Conservation (phyloP, 2,113 vertebrate genomes). For the Antennarius striatus region DNA sequence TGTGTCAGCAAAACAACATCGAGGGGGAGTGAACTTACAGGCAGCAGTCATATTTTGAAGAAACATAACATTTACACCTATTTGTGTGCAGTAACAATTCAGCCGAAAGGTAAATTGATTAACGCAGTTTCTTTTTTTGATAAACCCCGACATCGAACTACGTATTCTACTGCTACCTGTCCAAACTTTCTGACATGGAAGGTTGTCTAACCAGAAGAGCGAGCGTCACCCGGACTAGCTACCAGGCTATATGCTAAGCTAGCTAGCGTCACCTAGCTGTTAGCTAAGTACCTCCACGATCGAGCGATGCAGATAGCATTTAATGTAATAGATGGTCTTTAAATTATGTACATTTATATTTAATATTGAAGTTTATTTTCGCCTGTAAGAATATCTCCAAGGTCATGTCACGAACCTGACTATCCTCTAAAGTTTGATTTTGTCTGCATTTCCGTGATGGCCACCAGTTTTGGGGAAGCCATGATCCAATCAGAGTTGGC, state of each 20-base stretch:
- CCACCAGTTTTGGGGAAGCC: slow-evolving; percentile 60
- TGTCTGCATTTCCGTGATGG: slow-evolving; percentile 51
- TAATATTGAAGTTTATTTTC: background rate
- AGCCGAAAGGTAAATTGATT: slow-evolving; percentile 71
- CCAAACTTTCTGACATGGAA: slow-evolving; percentile 49
- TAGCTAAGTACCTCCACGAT: slow-evolving; percentile 32
- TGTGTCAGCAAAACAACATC: slow-evolving; percentile 75
- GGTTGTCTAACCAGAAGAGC: background rate
- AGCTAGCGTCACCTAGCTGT: slow-evolving; percentile 45
- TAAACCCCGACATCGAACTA: background rate
- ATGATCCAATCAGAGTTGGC: slow-evolving; percentile 67
- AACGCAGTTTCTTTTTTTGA: background rate
- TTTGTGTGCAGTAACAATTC: slow-evolving; percentile 52
- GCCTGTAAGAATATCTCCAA: rapidly evolving
- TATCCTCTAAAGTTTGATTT: slow-evolving; percentile 40
- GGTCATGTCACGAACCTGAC: slow-evolving; percentile 14
- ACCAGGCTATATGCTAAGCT: slow-evolving; percentile 39
- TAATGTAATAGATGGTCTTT: background rate
- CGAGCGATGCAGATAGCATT: background rate
- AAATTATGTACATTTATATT: rapidly evolving
- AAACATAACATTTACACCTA: slow-evolving; percentile 53
- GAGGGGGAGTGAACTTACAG: slow-evolving; percentile 81
- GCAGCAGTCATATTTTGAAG: slow-evolving; percentile 87
- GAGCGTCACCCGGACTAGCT: slow-evolving; percentile 24
- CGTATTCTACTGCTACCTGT: slow-evolving; percentile 19